phyloP scores from a whole-genome alignment of 2,797 vertebrate genomes.

The Jordanella pulchra region DNA sequence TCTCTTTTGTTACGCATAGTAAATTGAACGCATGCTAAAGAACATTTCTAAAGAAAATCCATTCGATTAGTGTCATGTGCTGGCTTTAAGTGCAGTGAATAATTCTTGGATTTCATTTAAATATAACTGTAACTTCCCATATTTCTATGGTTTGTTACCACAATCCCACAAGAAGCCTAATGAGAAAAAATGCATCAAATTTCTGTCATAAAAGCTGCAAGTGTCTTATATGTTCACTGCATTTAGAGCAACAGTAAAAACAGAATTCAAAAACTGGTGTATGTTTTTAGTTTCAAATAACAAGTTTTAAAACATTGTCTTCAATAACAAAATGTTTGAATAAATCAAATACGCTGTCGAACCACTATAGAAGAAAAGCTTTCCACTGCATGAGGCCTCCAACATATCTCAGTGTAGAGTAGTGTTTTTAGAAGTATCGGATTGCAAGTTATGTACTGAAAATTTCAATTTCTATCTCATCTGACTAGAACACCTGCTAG shows the following conservation, averaged over 20 bases:
- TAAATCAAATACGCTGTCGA: too few relatives aligned
- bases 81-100: not conserved
- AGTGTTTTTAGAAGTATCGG: too few relatives aligned
- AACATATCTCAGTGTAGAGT: too few relatives aligned
- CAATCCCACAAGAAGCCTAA: not conserved
- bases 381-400: too few relatives aligned
- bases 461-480: not conserved
- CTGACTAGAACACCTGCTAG: not conserved
- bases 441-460: not conserved
- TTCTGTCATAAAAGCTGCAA: not conserved
- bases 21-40: not conserved
- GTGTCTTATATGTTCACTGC: not conserved
- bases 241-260: not conserved
- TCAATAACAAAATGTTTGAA: not conserved
- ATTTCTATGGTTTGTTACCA: not conserved
- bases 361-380: not conserved
- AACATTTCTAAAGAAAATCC: not conserved
- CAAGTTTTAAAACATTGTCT: not conserved
- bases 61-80: not conserved
- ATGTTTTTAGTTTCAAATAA: not conserved
- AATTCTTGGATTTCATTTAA: not conserved
- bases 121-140: not conserved
- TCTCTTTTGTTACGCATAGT: not conserved
- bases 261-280: too few relatives aligned
- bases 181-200: not conserved